A percentile compares a stretch with the other conserved stretches of the same genome.
Conservation (phyloP, 2,113 vertebrate genomes). For the Cricetomys ansorgei region DNA sequence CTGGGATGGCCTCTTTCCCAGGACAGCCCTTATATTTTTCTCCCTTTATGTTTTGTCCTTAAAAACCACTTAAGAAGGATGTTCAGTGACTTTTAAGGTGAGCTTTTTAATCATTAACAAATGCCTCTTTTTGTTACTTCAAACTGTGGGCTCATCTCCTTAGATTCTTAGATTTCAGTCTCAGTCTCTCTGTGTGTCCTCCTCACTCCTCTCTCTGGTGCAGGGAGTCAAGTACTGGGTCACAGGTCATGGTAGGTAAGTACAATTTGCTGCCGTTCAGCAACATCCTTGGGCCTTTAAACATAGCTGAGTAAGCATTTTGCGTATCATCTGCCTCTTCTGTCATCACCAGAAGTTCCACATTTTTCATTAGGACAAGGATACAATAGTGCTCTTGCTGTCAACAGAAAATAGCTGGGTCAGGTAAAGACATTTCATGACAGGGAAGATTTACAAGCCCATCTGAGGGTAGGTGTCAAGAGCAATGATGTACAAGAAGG, state of each 20-base stretch:
- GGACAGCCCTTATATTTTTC: not conserved
- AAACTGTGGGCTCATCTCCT: not conserved
- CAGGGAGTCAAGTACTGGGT: not conserved
- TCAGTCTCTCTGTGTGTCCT: not conserved
- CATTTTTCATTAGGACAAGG: not conserved
- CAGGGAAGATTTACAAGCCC: not conserved
- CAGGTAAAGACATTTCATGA: not conserved
- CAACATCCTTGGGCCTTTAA: too few relatives aligned
- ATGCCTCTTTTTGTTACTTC: not conserved
- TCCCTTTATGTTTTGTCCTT: not conserved
- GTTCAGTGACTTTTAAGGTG: too few relatives aligned
- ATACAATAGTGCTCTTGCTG: not conserved
- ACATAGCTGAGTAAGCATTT: too few relatives aligned
- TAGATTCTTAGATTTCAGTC: not conserved
- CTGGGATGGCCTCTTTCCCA: not conserved
- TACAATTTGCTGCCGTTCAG: not conserved
- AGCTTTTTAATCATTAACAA: not conserved
- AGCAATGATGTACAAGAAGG: not conserved
- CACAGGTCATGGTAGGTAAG: not conserved
- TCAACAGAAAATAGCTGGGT: slow-evolving; percentile 19
- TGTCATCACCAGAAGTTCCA: not conserved
- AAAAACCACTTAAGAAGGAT: not conserved
- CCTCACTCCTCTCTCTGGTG: not conserved
- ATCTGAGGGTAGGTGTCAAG: not conserved
- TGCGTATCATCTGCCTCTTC: not conserved